phyloP scores from a whole-genome alignment of 2,797 vertebrate species.

The Galago senegalensis region DNA sequence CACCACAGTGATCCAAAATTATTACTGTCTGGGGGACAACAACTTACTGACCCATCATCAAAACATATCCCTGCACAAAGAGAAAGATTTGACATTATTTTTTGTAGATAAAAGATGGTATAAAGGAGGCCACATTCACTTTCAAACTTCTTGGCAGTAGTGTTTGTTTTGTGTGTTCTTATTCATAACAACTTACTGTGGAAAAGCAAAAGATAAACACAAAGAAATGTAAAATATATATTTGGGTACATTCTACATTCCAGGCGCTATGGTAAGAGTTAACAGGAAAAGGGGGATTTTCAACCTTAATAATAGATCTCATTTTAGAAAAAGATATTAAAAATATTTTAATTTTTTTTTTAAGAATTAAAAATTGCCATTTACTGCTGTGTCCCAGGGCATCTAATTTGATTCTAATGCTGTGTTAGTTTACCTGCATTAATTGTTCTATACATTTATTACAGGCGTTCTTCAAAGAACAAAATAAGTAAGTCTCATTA shows the following conservation, averaged over 20 bases:
- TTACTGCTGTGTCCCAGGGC: neutral
- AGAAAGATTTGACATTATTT: conserved; percentile 37
- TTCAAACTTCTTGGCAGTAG: conserved; percentile 35
- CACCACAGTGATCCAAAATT: conserved; percentile 11
- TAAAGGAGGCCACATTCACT: conserved; percentile 48
- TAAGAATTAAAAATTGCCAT: neutral
- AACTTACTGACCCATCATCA: conserved; percentile 35
- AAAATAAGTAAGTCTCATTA: neutral
- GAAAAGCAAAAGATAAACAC: conserved; percentile 12
- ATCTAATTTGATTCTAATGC: conserved; percentile 1
- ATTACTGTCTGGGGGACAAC: conserved; percentile 44
- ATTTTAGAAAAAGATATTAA: conserved; percentile 54
- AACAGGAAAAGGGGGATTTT: neutral
- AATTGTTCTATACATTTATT: neutral
- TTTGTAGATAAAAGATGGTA: conserved; percentile 47
- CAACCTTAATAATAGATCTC: neutral
- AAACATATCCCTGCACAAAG: conserved; percentile 21
- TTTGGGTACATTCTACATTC: neutral
- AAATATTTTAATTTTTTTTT: conserved; percentile 50
- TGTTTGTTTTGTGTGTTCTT: conserved; percentile 44
- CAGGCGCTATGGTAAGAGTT: neutral
- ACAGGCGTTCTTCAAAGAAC: conserved; percentile 3
- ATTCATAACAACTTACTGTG: conserved; percentile 22
- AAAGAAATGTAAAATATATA: conserved; percentile 12
- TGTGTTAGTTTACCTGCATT: neutral